Conservation (phyloP, 2,888 invertebrate genomes). For the Coronaproctus castanopsis region DNA sequence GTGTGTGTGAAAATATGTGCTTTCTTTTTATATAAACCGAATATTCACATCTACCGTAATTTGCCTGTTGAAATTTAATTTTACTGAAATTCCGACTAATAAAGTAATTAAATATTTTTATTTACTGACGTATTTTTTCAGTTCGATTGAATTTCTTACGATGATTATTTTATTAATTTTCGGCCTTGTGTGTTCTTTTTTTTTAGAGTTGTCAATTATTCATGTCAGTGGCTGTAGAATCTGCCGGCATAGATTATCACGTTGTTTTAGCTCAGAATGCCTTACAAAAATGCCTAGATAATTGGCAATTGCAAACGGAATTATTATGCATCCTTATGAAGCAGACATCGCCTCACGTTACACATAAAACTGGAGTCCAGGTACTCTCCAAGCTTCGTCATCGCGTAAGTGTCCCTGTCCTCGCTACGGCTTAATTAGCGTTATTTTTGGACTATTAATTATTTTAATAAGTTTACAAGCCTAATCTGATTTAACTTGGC, state of each 20-base stretch:
- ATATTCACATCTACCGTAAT: too few relatives aligned
- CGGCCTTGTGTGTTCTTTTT: too few relatives aligned
- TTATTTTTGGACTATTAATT: conserved; percentile 11
- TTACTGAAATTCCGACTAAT: too few relatives aligned
- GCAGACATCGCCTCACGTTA: conserved; percentile 75
- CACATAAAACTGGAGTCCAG: conserved; percentile 62
- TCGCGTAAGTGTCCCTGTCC: conserved; percentile 26
- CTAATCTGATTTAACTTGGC: not conserved
- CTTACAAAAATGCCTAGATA: conserved; percentile 73
- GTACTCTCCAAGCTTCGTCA: conserved; percentile 40
- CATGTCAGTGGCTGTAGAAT: conserved; percentile 87
- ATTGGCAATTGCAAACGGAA: conserved; percentile 79
- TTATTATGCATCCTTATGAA: conserved; percentile 75
- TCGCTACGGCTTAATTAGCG: not conserved
- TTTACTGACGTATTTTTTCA: too few relatives aligned
- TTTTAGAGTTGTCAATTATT: conserved; percentile 79
- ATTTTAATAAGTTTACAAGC: conserved; percentile 2
- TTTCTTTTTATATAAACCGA: too few relatives aligned
- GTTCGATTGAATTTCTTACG: too few relatives aligned
- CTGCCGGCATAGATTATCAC: conserved; percentile 91
- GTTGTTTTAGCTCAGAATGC: conserved; percentile 93
- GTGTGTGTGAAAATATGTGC: too few relatives aligned
- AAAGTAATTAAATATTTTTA: too few relatives aligned
- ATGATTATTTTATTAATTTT: too few relatives aligned
- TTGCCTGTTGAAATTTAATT: too few relatives aligned